Conservation (phyloP, 2,888 invertebrate species). For the Heliconius cydno region DNA sequence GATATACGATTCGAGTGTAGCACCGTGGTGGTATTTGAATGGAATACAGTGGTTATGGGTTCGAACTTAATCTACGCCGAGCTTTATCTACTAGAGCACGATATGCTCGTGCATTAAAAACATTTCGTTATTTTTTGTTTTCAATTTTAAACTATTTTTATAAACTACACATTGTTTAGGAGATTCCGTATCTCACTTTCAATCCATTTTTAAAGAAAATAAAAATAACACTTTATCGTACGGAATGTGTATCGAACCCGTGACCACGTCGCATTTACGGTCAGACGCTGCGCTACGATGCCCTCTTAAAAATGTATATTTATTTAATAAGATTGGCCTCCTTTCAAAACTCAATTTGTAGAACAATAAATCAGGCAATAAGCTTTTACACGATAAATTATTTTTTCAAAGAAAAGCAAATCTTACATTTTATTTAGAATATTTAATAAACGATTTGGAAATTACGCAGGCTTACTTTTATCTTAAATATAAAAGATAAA, state of each 20-base stretch:
- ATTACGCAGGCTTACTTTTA: background rate
- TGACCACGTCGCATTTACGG: background rate
- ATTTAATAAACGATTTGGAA: conserved; percentile 2
- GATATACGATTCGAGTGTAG: background rate
- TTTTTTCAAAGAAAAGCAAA: conserved; percentile 5
- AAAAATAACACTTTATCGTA: background rate
- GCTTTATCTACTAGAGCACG: too few relatives aligned
- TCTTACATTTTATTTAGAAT: background rate
- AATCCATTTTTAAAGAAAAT: background rate
- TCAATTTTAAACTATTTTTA: too few relatives aligned
- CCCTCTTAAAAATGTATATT: background rate
- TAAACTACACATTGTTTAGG: background rate
- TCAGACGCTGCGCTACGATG: background rate
- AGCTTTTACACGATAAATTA: conserved; percentile 1
- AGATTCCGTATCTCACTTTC: background rate
- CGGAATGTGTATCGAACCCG: background rate
- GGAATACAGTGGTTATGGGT: background rate
- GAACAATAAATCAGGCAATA: background rate
- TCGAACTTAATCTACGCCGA: background rate
- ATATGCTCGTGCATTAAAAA: too few relatives aligned
- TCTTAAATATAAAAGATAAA: background rate
- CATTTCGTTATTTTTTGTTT: too few relatives aligned
- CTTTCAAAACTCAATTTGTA: background rate
- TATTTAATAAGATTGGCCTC: background rate
- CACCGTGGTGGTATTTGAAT: background rate